A percentile compares a stretch with the other conserved stretches of the same genome.
These are phyloP conservation scores for Cydia amplana DNA, from an alignment of 1,140 invertebrate genomes.

Conservation along the genomic window DNA sequence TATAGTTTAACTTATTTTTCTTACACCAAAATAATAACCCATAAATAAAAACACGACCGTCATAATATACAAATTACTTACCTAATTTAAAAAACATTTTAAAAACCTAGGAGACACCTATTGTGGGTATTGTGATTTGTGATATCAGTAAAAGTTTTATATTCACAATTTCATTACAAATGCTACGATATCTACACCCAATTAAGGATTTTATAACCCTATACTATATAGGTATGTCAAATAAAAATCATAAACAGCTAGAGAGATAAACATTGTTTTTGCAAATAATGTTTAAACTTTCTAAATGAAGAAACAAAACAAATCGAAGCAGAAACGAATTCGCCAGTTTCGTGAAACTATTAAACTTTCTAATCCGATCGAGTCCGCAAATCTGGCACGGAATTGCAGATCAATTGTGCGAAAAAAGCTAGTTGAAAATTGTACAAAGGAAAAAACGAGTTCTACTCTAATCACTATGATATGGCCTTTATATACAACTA, in stretches of 20 bases:
- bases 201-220: too few relatives aligned
- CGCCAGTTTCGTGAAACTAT: not conserved
- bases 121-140: too few relatives aligned
- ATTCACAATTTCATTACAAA: too few relatives aligned
- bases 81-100: too few relatives aligned
- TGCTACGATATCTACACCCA: too few relatives aligned
- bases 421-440: not conserved
- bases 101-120: too few relatives aligned
- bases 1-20: too few relatives aligned
- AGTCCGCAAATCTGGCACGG: conserved; percentile 7
- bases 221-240: not conserved
- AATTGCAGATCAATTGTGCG: conserved; percentile 6
- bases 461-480: not conserved
- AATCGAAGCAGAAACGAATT: not conserved
- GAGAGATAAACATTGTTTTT: not conserved
- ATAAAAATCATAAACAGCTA: not conserved
- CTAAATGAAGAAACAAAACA: not conserved
- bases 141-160: too few relatives aligned
- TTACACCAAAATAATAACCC: too few relatives aligned
- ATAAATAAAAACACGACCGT: too few relatives aligned
- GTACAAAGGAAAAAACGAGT: not conserved
- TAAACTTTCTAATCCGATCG: conserved; percentile 18
- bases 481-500: not conserved
- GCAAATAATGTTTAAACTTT: not conserved
- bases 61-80: too few relatives aligned